Evolutionary conservation across 2,113 vertebrate species (phyloP).

Genomic region (Phrynocephalus versicolor): DNA sequence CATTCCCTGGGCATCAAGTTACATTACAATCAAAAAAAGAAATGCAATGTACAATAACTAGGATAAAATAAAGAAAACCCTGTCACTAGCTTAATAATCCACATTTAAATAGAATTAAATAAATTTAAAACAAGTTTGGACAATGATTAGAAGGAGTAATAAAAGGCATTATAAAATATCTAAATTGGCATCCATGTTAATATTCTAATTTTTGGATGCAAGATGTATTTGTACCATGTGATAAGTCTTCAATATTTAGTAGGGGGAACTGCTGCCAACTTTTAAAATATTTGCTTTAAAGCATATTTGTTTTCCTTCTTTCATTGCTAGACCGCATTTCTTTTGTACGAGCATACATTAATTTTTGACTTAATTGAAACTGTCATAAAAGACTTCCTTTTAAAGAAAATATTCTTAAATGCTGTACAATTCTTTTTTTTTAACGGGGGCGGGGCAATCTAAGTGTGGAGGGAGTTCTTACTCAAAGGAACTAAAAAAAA

Average conservation of each 20-base stretch:
- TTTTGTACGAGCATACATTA: conserved; percentile 68
- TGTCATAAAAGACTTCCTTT: conserved; percentile 71
- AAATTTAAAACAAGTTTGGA: too few species aligned
- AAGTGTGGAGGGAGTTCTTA: conserved; percentile 64
- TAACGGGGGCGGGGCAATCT: conserved; percentile 39
- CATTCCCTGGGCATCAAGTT: too few species aligned
- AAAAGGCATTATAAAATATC: too few species aligned
- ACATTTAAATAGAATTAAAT: too few species aligned
- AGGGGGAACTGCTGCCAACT: conserved; percentile 64
- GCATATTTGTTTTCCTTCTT: conserved; percentile 66
- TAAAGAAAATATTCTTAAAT: conserved; percentile 72
- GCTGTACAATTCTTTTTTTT: conserved; percentile 33
- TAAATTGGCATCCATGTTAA: conserved; percentile 47
- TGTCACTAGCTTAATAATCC: too few species aligned
- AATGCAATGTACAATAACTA: too few species aligned
- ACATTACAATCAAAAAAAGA: too few species aligned
- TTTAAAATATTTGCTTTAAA: conserved; percentile 71
- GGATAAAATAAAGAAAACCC: too few species aligned
- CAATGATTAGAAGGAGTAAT: too few species aligned
- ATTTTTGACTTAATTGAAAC: conserved; percentile 72
- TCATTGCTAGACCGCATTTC: conserved; percentile 68
- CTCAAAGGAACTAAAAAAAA: conserved; percentile 68
- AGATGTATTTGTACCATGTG: conserved; percentile 64
- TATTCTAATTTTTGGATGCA: conserved; percentile 43
- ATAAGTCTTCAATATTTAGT: conserved; percentile 58